These are phyloP conservation scores for Drosophila paracracens DNA, from an alignment of 2,888 invertebrate genomes.

Conservation along the genomic window DNA sequence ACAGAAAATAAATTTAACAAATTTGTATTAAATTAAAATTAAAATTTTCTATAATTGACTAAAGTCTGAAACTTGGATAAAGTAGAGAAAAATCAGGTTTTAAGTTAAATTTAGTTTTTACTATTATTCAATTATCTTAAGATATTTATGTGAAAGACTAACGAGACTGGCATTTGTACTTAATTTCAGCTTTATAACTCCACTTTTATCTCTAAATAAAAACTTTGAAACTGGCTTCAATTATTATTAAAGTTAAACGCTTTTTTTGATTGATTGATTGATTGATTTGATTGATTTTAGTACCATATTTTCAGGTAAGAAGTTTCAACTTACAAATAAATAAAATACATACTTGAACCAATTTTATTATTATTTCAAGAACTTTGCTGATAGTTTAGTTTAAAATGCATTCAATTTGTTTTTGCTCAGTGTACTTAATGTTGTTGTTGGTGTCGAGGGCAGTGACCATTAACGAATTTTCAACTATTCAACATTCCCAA, in stretches of 20 bases:
- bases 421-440: constrained; percentile 6
- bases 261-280: background rate
- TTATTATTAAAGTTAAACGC: background rate
- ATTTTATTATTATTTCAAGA: background rate
- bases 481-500: constrained; percentile 73
- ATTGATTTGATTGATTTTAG: background rate
- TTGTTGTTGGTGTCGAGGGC: constrained; percentile 49
- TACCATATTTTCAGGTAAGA: background rate
- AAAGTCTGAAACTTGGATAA: background rate
- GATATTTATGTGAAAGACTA: background rate
- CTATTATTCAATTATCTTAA: background rate
- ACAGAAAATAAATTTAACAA: background rate
- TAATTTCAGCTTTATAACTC: background rate
- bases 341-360: background rate
- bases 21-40: background rate
- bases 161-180: background rate
- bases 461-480: constrained; percentile 80
- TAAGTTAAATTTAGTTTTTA: background rate
- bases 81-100: background rate
- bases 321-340: background rate
- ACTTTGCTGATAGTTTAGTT: background rate
- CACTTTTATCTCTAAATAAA: background rate
- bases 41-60: background rate
- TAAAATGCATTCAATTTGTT: background rate
- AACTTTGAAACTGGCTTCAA: background rate